Conservation (phyloP, 2,888 invertebrate genomes). For the Heterodera filipjevi region DNA sequence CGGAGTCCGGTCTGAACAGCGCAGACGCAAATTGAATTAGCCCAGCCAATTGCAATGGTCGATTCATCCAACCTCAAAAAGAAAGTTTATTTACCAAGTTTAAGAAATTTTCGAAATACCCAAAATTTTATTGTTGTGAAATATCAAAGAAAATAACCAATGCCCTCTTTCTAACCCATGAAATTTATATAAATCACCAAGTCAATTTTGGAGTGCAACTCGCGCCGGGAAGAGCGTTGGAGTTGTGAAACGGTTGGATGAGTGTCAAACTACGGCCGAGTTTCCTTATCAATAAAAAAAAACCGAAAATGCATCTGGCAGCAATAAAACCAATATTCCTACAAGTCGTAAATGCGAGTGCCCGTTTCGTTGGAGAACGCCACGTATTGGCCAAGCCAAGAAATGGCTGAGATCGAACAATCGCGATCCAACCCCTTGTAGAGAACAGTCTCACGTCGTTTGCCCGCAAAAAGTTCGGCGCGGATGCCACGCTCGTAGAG, state of each 20-base stretch:
- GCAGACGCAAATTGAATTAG: slow-evolving; percentile 55
- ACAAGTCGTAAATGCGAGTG: slow-evolving; percentile 60
- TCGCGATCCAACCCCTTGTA: slow-evolving; percentile 60
- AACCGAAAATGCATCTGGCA: not conserved
- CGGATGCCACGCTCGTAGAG: slow-evolving; percentile 53
- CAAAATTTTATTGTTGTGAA: too few species aligned
- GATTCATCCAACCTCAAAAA: slow-evolving; percentile 42
- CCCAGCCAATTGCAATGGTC: slow-evolving; percentile 63
- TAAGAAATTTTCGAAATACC: too few species aligned
- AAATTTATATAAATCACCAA: slow-evolving; percentile 37
- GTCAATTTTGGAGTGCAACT: slow-evolving; percentile 55
- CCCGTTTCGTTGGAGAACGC: slow-evolving; percentile 65
- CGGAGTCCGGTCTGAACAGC: slow-evolving; percentile 16
- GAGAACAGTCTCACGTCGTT: slow-evolving; percentile 32
- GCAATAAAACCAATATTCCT: slow-evolving; percentile 11
- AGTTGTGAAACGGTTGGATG: slow-evolving; percentile 55
- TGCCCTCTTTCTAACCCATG: too few species aligned
- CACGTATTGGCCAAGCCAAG: slow-evolving; percentile 55
- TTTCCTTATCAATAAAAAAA: slow-evolving; percentile 39
- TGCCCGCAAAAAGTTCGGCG: slow-evolving; percentile 46
- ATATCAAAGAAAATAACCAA: too few species aligned
- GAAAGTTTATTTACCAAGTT: not conserved
- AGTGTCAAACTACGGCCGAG: slow-evolving; percentile 47
- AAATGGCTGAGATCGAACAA: slow-evolving; percentile 56
- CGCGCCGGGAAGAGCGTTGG: slow-evolving; percentile 48